A percentile compares a stretch with the other conserved stretches of the same genome.
These are phyloP conservation scores for Smutsia temminckii DNA, from an alignment of 2,797 vertebrate genomes.

Conservation along the genomic window DNA sequence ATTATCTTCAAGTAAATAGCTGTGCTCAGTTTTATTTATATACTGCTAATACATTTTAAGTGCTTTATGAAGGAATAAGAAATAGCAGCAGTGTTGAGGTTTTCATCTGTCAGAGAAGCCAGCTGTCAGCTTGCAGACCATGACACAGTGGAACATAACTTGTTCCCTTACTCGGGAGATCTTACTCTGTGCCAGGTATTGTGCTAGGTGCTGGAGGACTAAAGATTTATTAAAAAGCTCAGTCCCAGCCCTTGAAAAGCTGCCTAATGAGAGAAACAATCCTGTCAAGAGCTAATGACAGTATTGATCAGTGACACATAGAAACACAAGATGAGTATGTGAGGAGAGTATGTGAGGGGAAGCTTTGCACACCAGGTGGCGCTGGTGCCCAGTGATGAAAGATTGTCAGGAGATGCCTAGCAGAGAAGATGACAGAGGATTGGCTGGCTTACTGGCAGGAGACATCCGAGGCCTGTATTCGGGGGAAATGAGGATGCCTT, in stretches of 20 bases:
- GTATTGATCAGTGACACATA: accelerated
- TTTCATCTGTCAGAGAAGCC: background rate
- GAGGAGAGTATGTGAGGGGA: background rate
- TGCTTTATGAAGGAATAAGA: background rate
- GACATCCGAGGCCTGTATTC: background rate
- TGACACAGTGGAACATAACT: too few relatives aligned
- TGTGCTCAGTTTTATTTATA: background rate
- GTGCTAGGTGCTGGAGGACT: background rate
- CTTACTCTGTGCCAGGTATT: background rate
- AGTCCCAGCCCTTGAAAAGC: background rate
- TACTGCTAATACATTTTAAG: background rate
- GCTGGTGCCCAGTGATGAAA: background rate
- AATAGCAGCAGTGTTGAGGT: background rate
- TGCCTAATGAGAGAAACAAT: background rate
- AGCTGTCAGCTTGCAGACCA: background rate
- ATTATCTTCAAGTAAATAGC: background rate
- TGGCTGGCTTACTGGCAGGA: background rate
- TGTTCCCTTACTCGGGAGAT: background rate
- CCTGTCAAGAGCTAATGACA: background rate
- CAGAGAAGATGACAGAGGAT: background rate
- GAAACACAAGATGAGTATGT: accelerated
- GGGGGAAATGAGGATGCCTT: background rate
- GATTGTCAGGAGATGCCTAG: too few relatives aligned
- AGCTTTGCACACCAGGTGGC: background rate
- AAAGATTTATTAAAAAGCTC: accelerated